Percentiles rank a stretch among this genome's conserved stretches.
Conservation (phyloP, 2,113 vertebrate genomes). For the Greenwoodochromis staneri region DNA sequence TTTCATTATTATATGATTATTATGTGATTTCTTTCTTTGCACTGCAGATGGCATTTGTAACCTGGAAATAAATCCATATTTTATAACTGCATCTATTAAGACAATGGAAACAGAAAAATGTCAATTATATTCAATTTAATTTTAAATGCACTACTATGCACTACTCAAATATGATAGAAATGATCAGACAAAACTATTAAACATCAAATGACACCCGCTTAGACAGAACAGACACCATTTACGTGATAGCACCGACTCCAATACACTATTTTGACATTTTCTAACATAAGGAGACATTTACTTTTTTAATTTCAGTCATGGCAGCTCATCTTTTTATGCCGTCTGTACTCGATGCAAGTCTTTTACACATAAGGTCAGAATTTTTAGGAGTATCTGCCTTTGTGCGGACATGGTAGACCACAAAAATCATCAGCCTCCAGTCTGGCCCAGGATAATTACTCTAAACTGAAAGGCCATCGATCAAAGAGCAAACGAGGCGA, state of each 20-base stretch:
- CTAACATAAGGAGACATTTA: background rate
- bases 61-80: background rate
- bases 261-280: background rate
- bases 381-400: background rate
- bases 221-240: background rate
- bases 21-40: background rate
- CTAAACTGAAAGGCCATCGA: constrained; percentile 60
- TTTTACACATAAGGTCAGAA: background rate
- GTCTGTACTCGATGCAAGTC: background rate
- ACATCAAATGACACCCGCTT: background rate
- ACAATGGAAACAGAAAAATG: background rate
- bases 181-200: background rate
- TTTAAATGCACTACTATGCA: background rate
- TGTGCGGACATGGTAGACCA: background rate
- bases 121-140: background rate
- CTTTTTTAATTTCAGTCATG: background rate
- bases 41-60: background rate
- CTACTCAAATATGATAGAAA: background rate
- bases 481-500: constrained; percentile 53
- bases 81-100: background rate
- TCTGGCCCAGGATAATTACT: constrained; percentile 52
- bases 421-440: constrained; percentile 1
- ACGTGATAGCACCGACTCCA: background rate
- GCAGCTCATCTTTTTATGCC: background rate
- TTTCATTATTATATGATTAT: background rate